Conservation (phyloP, 2,113 vertebrate species). For the Haplotaxodon microlepis region DNA sequence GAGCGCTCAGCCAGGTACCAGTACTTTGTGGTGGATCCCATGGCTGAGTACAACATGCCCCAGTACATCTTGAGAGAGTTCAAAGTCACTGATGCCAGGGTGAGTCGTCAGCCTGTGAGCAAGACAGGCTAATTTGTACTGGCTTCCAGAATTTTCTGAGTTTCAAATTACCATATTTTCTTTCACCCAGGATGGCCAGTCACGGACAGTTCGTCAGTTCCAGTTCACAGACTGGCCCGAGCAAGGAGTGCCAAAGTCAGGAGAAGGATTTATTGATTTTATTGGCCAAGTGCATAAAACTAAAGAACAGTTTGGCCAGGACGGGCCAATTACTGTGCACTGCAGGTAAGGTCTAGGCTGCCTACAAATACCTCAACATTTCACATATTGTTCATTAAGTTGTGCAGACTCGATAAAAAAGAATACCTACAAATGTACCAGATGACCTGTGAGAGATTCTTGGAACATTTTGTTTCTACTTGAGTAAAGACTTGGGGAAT, state of each 20-base stretch:
- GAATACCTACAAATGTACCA: background rate
- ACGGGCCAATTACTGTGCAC: constrained; percentile 74
- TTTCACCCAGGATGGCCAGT: constrained; percentile 67
- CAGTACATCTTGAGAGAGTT: constrained; percentile 77
- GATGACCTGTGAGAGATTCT: background rate
- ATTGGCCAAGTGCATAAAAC: constrained; percentile 78
- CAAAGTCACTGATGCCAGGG: constrained; percentile 75
- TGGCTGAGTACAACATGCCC: constrained; percentile 78
- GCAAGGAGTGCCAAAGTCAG: constrained; percentile 77
- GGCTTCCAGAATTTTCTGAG: background rate
- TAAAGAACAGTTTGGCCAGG: constrained; percentile 77
- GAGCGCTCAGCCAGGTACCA: constrained; percentile 75
- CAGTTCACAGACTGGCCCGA: constrained; percentile 78
- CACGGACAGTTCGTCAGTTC: constrained; percentile 74
- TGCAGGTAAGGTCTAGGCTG: constrained; percentile 61
- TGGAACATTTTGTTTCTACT: background rate
- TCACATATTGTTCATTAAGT: background rate
- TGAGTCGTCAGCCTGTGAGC: constrained; percentile 13
- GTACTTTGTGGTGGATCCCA: constrained; percentile 77
- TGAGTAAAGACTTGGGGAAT: background rate
- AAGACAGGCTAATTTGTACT: background rate
- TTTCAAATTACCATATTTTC: background rate
- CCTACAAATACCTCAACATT: background rate
- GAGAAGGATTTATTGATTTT: constrained; percentile 76
- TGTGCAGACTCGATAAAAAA: background rate